These are phyloP conservation scores for Botrylloides violaceus DNA, from an alignment of 23 tunicate species.

Conservation along the genomic window DNA sequence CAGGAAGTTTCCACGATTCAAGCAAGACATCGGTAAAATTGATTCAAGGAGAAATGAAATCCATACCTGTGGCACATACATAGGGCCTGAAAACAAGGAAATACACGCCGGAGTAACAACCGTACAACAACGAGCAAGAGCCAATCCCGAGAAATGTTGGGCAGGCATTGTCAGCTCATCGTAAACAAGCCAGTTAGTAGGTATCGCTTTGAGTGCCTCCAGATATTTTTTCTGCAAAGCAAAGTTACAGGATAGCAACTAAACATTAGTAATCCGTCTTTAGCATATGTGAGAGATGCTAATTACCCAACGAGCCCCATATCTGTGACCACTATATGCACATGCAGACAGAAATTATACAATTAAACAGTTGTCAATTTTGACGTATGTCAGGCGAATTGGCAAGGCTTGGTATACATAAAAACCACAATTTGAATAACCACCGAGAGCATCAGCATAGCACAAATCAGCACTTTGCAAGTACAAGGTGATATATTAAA, in stretches of 20 bases:
- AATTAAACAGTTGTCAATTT: too few relatives aligned
- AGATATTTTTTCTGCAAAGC: constrained; percentile 15
- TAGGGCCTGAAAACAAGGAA: constrained; percentile 69
- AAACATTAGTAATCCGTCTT: too few relatives aligned
- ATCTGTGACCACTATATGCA: background rate
- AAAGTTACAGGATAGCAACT: too few relatives aligned
- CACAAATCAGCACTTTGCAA: too few relatives aligned
- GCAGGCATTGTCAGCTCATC: constrained; percentile 55
- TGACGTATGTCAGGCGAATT: too few relatives aligned
- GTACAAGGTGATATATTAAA: too few relatives aligned
- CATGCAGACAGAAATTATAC: too few relatives aligned
- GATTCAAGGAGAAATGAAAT: too few relatives aligned
- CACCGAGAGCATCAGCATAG: too few relatives aligned
- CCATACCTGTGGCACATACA: constrained; percentile 43
- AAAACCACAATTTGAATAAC: too few relatives aligned
- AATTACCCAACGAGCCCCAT: background rate
- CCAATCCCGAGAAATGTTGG: constrained; percentile 20
- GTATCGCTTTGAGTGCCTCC: constrained; percentile 35
- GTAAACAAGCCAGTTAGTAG: constrained; percentile 78
- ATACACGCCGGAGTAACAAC: constrained; percentile 63
- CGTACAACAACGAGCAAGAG: constrained; percentile 69
- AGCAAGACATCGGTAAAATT: background rate
- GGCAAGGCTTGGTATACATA: too few relatives aligned
- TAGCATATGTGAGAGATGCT: too few relatives aligned
- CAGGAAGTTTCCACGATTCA: background rate